Percentiles rank a stretch among this genome's conserved stretches.
Conservation (phyloP, 2,888 invertebrate species). For the Habrosyne pyritoides region DNA sequence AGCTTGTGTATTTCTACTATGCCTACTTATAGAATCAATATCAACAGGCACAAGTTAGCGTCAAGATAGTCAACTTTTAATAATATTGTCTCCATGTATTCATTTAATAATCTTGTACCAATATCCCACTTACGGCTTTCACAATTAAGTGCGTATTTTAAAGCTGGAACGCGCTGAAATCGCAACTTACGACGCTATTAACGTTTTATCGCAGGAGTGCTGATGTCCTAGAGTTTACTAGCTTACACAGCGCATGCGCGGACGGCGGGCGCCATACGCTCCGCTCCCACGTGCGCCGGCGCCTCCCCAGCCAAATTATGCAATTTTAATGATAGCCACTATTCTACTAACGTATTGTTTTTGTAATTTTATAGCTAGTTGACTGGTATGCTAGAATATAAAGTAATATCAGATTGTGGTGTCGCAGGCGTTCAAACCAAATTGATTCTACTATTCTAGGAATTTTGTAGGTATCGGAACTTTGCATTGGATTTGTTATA, state of each 20-base stretch:
- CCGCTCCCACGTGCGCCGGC: conserved; percentile 30
- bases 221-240: background rate
- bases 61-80: background rate
- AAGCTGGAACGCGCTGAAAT: background rate
- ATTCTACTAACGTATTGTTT: conserved; percentile 20
- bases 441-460: too few species aligned
- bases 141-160: conserved; percentile 6
- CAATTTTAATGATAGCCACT: conserved; percentile 31
- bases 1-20: too few species aligned
- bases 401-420: background rate
- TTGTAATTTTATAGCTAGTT: conserved; percentile 1
- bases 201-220: conserved; percentile 1
- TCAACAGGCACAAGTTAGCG: too few species aligned
- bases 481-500: too few species aligned
- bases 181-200: conserved; percentile 5
- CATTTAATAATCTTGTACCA: background rate
- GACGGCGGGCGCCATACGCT: conserved; percentile 13
- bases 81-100: background rate
- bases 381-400: background rate
- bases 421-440: background rate
- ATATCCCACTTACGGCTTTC: background rate
- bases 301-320: conserved; percentile 42
- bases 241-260: background rate
- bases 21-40: too few species aligned
- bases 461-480: too few species aligned